phyloP scores from a whole-genome alignment of 92 coral and sea anemone species.

The Siderastrea siderea region DNA sequence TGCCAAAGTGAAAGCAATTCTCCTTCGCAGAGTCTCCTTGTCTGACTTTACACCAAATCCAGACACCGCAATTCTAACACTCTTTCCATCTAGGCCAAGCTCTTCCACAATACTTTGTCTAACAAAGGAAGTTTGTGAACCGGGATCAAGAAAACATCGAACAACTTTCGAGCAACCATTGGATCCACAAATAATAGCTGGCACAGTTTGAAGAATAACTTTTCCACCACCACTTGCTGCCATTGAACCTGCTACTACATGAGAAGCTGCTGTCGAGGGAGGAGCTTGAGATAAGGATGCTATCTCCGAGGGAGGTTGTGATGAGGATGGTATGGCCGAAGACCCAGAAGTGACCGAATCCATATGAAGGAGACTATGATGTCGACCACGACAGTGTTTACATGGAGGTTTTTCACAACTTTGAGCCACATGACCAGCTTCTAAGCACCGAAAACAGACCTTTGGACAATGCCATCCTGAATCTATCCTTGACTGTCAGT shows the following conservation, averaged over 20 bases:
- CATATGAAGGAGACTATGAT: too few relatives aligned
- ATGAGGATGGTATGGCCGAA: too few relatives aligned
- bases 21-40: background rate
- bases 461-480: too few relatives aligned
- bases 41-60: constrained; percentile 14
- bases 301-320: background rate
- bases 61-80: constrained; percentile 10
- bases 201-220: constrained; percentile 43
- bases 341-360: too few relatives aligned
- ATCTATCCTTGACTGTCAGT: too few relatives aligned
- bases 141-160: constrained; percentile 43
- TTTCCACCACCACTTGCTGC: background rate
- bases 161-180: constrained; percentile 34
- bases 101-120: too few relatives aligned
- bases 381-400: too few relatives aligned
- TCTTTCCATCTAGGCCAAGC: background rate
- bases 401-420: too few relatives aligned
- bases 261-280: background rate
- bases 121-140: background rate
- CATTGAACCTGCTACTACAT: background rate
- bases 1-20: background rate
- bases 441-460: too few relatives aligned
- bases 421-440: too few relatives aligned
- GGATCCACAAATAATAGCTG: constrained; percentile 40
- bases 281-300: background rate